Evolutionary conservation across 2,113 vertebrate species (phyloP), one percentile per base, ranked within the genome.

Genomic region (Platysternon megacephalum): DNA sequence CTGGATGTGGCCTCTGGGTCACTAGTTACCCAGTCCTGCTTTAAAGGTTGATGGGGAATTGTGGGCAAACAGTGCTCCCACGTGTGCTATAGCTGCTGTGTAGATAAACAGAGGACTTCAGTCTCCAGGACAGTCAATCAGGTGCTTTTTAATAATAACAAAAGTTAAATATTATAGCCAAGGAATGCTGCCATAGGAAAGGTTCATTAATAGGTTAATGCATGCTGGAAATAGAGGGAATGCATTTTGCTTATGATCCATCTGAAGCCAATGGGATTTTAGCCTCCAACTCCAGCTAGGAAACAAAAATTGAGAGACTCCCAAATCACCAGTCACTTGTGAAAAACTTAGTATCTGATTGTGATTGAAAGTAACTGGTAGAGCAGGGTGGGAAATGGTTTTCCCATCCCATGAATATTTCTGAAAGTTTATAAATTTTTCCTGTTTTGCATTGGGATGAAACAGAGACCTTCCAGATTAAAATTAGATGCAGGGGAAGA

Each of bases 291-390:
- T n/a, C 61, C 35, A n/a, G 16, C 4, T n/a, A 8, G 61, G 61
- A n/a, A 21, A n/a, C 14, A 19, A 17, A 68, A 68, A 35, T 17
- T 68, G 61, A 68, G 61, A 68, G 3, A n/a, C 17, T 68, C 17
- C 8, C 61, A 68, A 68, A 68, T 68, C 9, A 32, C 52, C 29
- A 86, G 35, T 29, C 17, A 83, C 2, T 82, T 56, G 82, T 56
- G 24, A 94, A 85, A 86, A 29, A 68, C 44, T 86, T 78, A 55
- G 78, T 86, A 53, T 65, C 91, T 93, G 35, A 93, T 93, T 90
- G 86, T 56, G 93, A 29, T 26, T 51, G 52, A 21, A 12, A 93
- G 32, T 17, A 68, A 68, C 16, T 21, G 65, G 65, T 68, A n/a
- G 35, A 68, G 7, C 35, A 21, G 65, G 35, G 17, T n/a, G 17